phyloP scores from a whole-genome alignment of 2,113 vertebrate genomes.

The Melanocharis versteri region DNA sequence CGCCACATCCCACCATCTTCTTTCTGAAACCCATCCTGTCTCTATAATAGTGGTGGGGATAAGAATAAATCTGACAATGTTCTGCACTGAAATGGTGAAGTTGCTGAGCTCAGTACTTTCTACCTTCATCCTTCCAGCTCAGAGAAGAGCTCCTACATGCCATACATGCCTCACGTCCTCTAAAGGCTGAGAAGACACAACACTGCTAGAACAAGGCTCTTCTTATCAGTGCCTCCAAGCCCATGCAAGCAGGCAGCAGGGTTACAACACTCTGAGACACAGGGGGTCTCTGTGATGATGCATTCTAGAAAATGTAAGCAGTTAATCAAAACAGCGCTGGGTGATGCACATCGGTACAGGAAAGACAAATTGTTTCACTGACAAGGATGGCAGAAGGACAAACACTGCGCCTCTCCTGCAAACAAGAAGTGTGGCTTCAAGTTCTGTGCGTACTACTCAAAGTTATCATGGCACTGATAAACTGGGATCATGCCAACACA shows the following conservation, averaged over 20 bases:
- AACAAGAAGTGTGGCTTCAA: not conserved
- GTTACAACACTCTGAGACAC: not conserved
- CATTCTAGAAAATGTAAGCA: not conserved
- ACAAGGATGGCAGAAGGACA: not conserved
- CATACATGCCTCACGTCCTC: not conserved
- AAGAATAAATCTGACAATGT: not conserved
- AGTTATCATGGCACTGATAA: not conserved
- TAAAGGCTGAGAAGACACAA: not conserved
- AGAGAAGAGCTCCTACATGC: not conserved
- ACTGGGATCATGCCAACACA: not conserved
- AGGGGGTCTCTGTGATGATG: not conserved
- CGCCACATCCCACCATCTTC: not conserved
- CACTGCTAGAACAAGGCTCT: not conserved
- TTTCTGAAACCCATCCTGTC: not conserved
- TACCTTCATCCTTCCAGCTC: not conserved
- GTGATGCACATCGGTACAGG: rapidly evolving
- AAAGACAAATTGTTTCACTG: not conserved
- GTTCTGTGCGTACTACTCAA: not conserved
- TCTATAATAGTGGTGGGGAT: not conserved
- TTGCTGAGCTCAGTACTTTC: not conserved
- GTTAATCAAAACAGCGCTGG: not conserved
- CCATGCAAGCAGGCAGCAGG: not conserved
- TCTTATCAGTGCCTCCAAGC: not conserved
- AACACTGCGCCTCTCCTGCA: not conserved
- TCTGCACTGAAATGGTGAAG: not conserved